Conservation (phyloP, 2,888 invertebrate species). For the Neoscelio sp. region DNA sequence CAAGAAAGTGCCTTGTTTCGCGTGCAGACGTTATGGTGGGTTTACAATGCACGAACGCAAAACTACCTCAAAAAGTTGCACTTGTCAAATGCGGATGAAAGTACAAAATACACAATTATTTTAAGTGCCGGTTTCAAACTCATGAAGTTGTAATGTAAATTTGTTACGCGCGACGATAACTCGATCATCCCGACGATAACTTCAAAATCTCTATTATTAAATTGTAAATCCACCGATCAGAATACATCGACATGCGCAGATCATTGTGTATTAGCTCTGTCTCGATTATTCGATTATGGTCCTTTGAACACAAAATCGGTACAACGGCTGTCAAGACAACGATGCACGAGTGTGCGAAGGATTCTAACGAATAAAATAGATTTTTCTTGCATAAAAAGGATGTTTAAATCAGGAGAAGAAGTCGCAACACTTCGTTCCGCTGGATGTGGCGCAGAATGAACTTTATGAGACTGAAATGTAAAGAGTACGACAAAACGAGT, state of each 20-base stretch:
- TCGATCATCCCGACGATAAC: slow-evolving; percentile 22
- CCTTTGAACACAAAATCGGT: slow-evolving; percentile 18
- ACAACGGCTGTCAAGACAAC: neutral
- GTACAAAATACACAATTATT: slow-evolving; percentile 34
- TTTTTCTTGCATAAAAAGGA: slow-evolving; percentile 12
- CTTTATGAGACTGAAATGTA: slow-evolving; percentile 81
- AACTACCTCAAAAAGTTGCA: slow-evolving; percentile 53
- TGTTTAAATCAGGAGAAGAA: slow-evolving; percentile 31
- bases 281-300: slow-evolving; percentile 29
- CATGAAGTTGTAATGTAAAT: slow-evolving; percentile 20
- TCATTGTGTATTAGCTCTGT: slow-evolving; percentile 46
- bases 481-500: slow-evolving; percentile 80
- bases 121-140: slow-evolving; percentile 26
- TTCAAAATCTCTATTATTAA: slow-evolving; percentile 1
- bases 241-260: slow-evolving; percentile 20
- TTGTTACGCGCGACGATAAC: slow-evolving; percentile 9
- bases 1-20: slow-evolving; percentile 65
- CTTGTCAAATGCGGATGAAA: slow-evolving; percentile 33
- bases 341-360: slow-evolving; percentile 27
- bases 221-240: slow-evolving; percentile 54
- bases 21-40: slow-evolving; percentile 34
- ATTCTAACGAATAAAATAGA: slow-evolving; percentile 29
- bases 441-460: slow-evolving; percentile 73
- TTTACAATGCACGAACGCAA: slow-evolving; percentile 37
- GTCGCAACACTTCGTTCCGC: slow-evolving; percentile 68